These are phyloP conservation scores for Chrysopilus asiliformis DNA, from an alignment of 2,888 invertebrate genomes.

Conservation along the genomic window DNA sequence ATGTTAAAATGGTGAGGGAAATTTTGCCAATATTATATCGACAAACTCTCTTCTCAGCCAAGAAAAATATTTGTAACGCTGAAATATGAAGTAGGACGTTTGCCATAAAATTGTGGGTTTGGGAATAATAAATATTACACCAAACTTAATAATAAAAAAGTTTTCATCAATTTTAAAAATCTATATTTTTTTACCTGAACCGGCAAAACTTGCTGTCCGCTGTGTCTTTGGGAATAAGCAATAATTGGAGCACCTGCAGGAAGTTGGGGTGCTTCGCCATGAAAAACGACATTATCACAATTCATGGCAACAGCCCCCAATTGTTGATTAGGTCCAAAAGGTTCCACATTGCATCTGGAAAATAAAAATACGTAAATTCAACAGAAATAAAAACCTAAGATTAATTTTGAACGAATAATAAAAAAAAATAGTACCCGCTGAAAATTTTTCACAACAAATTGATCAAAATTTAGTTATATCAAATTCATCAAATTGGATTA, in stretches of 20 bases:
- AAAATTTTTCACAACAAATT: no score
- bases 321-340: constrained; percentile 39
- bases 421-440: no score
- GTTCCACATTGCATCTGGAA: constrained; percentile 39
- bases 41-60: no score
- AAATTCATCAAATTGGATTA: no score
- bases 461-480: no score
- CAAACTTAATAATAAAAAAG: neutral
- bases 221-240: constrained; percentile 63
- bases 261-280: constrained; percentile 59
- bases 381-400: no score
- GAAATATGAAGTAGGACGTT: no score
- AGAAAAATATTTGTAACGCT: no score
- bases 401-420: no score
- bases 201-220: constrained; percentile 70
- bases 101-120: no score
- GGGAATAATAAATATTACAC: neutral
- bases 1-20: no score
- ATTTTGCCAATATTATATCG: no score
- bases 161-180: constrained; percentile 2
- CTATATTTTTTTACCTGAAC: constrained; percentile 44
- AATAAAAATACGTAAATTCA: constrained; percentile 25
- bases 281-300: constrained; percentile 72
- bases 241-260: constrained; percentile 70
- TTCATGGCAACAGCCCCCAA: constrained; percentile 53